Evolutionary conservation across 2,113 vertebrate genomes (phyloP).

Genomic region (Poeciliopsis prolifica): DNA sequence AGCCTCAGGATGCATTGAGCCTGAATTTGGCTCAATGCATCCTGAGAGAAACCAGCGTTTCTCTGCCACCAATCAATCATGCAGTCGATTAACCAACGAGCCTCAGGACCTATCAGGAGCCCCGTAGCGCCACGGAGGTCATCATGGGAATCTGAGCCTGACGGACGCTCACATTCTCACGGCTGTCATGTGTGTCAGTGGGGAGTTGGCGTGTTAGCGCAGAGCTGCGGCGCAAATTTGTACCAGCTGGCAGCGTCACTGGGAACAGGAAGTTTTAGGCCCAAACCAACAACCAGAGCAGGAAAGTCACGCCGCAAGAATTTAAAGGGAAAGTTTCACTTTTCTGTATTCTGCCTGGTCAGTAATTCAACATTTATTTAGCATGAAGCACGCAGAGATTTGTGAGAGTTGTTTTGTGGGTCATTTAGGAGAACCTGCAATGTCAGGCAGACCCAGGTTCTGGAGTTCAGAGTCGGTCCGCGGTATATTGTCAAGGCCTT

Average conservation of each 20-base stretch:
- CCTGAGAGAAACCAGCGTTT: constrained; percentile 12
- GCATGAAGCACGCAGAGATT: background rate
- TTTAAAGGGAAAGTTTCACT: background rate
- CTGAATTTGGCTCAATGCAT: background rate
- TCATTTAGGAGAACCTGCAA: background rate
- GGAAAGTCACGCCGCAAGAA: constrained; percentile 13
- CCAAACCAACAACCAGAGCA: constrained; percentile 15
- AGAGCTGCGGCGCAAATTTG: constrained; percentile 15
- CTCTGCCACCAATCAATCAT: constrained; percentile 8
- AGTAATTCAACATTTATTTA: background rate
- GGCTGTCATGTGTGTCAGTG: constrained; percentile 2
- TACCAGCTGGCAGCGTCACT: constrained; percentile 21
- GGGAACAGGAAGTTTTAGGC: constrained; percentile 40
- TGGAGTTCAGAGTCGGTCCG: background rate
- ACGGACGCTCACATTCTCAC: constrained; percentile 28
- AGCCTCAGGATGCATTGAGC: background rate
- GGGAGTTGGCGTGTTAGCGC: constrained; percentile 33
- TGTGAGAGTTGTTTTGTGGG: background rate
- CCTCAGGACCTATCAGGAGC: constrained; percentile 19
- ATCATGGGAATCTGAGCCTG: constrained; percentile 32
- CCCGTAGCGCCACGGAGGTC: background rate
- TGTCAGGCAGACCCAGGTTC: background rate
- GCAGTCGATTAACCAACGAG: background rate
- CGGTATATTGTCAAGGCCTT: background rate
- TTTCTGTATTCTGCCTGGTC: background rate